Evolutionary conservation across 2,797 vertebrate genomes (phyloP), one percentile per base, ranked within the genome.

Genomic region (Arnoldichthys spilopterus): DNA sequence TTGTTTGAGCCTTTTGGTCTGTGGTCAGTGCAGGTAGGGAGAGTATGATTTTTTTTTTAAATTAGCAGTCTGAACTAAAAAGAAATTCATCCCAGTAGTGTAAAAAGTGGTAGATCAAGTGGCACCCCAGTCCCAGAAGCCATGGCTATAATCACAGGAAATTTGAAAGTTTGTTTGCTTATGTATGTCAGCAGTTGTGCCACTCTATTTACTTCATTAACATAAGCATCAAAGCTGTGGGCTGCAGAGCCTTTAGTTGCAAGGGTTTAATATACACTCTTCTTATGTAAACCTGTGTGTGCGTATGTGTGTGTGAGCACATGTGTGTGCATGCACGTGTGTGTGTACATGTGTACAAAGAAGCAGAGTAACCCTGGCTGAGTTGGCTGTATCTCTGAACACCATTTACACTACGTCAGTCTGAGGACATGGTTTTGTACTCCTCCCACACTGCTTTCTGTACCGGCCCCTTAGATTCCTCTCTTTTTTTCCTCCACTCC

Each of bases 181-280:
- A 37, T 37, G 34, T 47, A 24, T 51, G 12, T 63, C 7, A 62
- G 54, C 40, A 47, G 61, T 49, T 59, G 15, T 61, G 30, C 32
- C 63, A 69, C 43, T 22, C 32, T 74, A 43, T 75, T 76, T 76
- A 71, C 26, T 16, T 71, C 34, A 80, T 64, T 76, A 71, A 53
- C 73, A 69, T 74, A 26, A 64, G 37, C 24, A 20, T 62, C 26
- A 70, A 37, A 70, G 51, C 72, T 11, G 8, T 4, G 51, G 26
- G 24, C 45, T 68, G 54, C 70, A 15, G 59, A 43, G 58, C 20
- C 72, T 62, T 62, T 43, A 74, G 40, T 12, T 32, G 66, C 73
- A 61, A 63, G 72, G 87, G 66, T 76, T 74, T 73, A 70, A 22
- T 32, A 15, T 59, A n/a, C 45, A 13, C 64, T 18, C 7, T 47